Evolutionary conservation across 2,888 invertebrate species (phyloP).

Genomic region (Macrosoma leucophasiata): DNA sequence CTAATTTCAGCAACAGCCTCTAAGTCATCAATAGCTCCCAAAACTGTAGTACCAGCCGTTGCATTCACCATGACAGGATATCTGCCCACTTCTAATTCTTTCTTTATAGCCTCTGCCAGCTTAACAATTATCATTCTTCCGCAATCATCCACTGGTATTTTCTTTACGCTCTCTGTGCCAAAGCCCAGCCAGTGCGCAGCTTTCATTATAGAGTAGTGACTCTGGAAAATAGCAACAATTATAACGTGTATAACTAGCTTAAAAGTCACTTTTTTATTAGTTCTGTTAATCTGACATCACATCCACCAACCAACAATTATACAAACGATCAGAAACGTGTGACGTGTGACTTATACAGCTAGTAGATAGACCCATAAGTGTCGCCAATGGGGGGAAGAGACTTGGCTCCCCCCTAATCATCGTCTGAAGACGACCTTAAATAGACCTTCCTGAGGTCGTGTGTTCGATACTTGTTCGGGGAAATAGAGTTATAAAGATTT

Average conservation of each 20-base stretch:
- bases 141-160: conserved; percentile 78
- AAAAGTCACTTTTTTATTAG: too few species aligned
- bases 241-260: conserved; percentile 4
- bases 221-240: conserved; percentile 47
- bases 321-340: too few species aligned
- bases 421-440: too few species aligned
- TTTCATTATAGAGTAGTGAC: conserved; percentile 89
- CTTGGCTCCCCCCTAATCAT: too few species aligned
- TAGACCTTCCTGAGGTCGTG: too few species aligned
- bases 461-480: too few species aligned
- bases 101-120: conserved; percentile 74
- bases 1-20: conserved; percentile 81
- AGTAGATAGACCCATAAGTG: too few species aligned
- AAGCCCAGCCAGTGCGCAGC: conserved; percentile 89
- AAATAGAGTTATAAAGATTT: too few species aligned
- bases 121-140: conserved; percentile 81
- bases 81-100: conserved; percentile 58
- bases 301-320: too few species aligned
- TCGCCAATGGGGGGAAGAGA: too few species aligned
- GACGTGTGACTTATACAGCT: too few species aligned
- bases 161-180: conserved; percentile 82
- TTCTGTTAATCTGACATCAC: too few species aligned
- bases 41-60: conserved; percentile 87
- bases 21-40: conserved; percentile 89
- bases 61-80: conserved; percentile 83